Conservation (phyloP, 2,888 invertebrate species). For the Epistrophe grossulariae region DNA sequence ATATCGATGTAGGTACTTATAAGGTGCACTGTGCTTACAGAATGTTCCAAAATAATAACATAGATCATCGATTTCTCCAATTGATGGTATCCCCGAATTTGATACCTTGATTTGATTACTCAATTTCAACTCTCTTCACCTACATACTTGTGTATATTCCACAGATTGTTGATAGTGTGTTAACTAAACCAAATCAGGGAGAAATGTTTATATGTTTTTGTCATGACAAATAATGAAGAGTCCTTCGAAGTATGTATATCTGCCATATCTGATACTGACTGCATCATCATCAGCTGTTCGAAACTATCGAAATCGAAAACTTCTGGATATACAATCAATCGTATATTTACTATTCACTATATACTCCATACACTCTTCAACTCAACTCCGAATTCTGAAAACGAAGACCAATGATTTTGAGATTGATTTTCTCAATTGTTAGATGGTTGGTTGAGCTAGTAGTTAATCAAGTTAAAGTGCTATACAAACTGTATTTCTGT, state of each 20-base stretch:
- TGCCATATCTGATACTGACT: neutral
- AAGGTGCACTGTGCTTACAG: neutral
- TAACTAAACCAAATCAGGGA: constrained; percentile 21
- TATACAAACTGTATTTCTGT: constrained; percentile 54
- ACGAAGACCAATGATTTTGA: constrained; percentile 38
- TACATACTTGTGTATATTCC: neutral
- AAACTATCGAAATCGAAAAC: constrained; percentile 12
- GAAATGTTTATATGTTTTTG: constrained; percentile 11
- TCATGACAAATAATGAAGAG: constrained; percentile 28
- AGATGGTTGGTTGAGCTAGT: constrained; percentile 21
- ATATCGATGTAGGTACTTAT: neutral
- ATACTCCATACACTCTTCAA: neutral
- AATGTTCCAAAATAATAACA: constrained; percentile 12
- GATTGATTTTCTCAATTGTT: constrained; percentile 51
- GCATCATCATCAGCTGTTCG: neutral
- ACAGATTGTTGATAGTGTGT: neutral
- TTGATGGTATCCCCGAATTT: constrained; percentile 2
- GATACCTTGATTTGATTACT: neutral
- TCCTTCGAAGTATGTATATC: neutral
- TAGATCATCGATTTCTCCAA: neutral
- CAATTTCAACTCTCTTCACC: neutral
- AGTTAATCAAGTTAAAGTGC: constrained; percentile 70
- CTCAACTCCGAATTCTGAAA: neutral
- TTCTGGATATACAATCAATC: constrained; percentile 25
- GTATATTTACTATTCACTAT: constrained; percentile 66